Base-by-base conservation (phyloP, 2,888 invertebrate species). In the Ormyrus nitidulus region DNA sequence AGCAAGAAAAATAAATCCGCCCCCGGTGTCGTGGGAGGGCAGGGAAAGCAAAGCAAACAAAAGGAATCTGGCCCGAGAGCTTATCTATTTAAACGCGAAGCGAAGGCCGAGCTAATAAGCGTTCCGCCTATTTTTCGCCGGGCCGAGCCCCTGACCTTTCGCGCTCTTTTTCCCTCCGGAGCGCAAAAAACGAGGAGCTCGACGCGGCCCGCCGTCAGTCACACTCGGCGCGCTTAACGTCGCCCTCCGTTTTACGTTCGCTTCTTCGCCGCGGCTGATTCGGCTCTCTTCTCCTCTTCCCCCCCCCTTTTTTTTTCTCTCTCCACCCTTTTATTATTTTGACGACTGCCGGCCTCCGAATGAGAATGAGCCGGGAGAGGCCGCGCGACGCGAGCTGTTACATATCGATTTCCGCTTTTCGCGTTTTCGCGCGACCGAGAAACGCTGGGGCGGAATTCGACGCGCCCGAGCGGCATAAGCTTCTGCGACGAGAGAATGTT, bases 401-500 rank as follows among this genome's bases (percentile, higher is more conserved):
- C 46, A 44, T 80, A 76, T 80, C 61, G 75, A 80, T 79, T 79
- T 75, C 59, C 66, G 65, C 54, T 71, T 70, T 73, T 73, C 54
- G 53, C 59, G 53, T 53, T 46, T 64, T 58, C 46, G 48, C 46
- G 64, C 34, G 34, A 34, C 34, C 34, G 34, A 34, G 34, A n/a
- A 6, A 6, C 10, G 7, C n/a, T 48, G 34, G 53, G 34, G 66
- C 61, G 53, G 53, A 65, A 49, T 49, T 66, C 51, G 34, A n/a
- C 5, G 58, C 58, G 34, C 34, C 34, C 34, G 4, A 34, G 34
- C 34, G 34, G 34, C 34, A 4, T 34, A 34, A 34, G 34, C 4
- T 34, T 34, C 34, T 34, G 34, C 34, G 34, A 34, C 34, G 34
- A 34, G 34, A 34, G 34, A 34, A 34, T 34, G 34, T 34, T 34